Conservation (phyloP, 37 sponge, comb jelly and placozoan species). For the Chondrosia reniformis region DNA sequence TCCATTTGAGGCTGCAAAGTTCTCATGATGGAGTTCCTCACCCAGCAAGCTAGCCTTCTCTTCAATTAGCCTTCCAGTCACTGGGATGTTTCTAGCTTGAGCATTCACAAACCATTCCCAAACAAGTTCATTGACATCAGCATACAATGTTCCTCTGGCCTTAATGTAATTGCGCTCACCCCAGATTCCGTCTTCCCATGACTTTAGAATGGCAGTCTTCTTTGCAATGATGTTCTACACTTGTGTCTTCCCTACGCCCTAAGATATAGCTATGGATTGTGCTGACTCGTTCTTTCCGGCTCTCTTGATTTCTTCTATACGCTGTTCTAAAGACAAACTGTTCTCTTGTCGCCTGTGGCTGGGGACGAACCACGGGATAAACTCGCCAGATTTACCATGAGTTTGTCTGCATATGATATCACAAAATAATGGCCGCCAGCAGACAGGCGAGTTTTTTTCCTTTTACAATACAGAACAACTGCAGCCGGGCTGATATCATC, state of each 20-base stretch:
- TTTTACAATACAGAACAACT: not conserved
- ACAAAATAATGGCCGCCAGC: not conserved
- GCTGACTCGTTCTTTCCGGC: not conserved
- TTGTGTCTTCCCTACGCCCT: slow-evolving; percentile 14
- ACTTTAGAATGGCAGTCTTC: slow-evolving; percentile 10
- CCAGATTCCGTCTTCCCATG: slow-evolving; percentile 13
- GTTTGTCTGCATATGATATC: not conserved
- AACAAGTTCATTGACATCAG: not conserved
- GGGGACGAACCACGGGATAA: not conserved
- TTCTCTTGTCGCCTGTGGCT: not conserved
- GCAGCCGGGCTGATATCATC: not conserved
- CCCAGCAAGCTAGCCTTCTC: not conserved
- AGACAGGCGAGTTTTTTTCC: not conserved
- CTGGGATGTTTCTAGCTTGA: slow-evolving; percentile 21
- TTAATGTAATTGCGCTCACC: slow-evolving; percentile 10
- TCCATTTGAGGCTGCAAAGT: slow-evolving; percentile 37
- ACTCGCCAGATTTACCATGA: not conserved
- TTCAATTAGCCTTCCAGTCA: slow-evolving; percentile 14
- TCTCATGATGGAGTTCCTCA: slow-evolving; percentile 7
- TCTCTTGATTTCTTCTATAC: not conserved
- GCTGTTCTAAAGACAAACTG: slow-evolving; percentile 7
- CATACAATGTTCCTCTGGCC: not conserved
- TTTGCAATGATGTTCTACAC: slow-evolving; percentile 15
- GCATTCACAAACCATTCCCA: not conserved
- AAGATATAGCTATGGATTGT: not conserved